These are phyloP conservation scores for western clawed frog (Xenopus tropicalis) DNA, from an alignment of 2,113 vertebrate genomes.

Conservation along the genomic window UCB_Xtro_10.0 CM004450.2:118242001-118242500, in stretches of 20 bases:
- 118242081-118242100: too few species aligned
- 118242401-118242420: not conserved
- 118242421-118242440: constrained; percentile 4
- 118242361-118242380: constrained; percentile 6
- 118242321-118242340: not conserved
- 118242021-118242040: constrained; percentile 1
- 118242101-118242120: too few species aligned
- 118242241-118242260: not conserved
- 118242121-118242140: too few species aligned
- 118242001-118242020: constrained; percentile 14
- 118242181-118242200: too few species aligned
- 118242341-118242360: not conserved
- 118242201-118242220: too few species aligned
- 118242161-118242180: too few species aligned
- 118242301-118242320: not conserved
- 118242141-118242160: too few species aligned
- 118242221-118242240: constrained; percentile 9
- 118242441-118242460: not conserved
- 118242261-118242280: not conserved
- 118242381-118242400: not conserved
- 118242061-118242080: too few species aligned
- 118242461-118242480: not conserved
- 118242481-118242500: not conserved
- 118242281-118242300: not conserved
- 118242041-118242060: not conserved